Evolutionary conservation across 37 sponge, comb jelly and placozoan species (phyloP), one percentile per base, ranked within the genome.

Genomic region (Spongilla lacustris): DNA sequence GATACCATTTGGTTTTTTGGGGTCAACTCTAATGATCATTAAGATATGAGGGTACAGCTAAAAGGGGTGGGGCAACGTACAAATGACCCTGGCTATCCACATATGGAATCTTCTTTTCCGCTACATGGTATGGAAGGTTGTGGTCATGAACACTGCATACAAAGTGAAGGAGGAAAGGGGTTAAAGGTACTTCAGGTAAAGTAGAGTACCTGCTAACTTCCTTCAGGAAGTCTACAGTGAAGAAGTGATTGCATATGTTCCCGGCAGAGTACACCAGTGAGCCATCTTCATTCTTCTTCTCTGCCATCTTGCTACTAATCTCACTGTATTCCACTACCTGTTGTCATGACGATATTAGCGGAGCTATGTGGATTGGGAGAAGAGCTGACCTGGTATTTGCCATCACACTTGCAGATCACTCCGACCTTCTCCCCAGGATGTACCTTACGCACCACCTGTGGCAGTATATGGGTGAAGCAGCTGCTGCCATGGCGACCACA

Each of bases 281-380:
- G 22, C 99, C 99, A 73, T 98, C 93, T 27, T 67, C 26, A 34
- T 91, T 87, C 27, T 90, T 73, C 77, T 83, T 87, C 79, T 95
- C 84, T 10, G 99, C 97, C n/a, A 88, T 91, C 38, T 91, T 90
- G 32, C 70, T 21, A 29, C 92, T 87, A n/a, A 98, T 91, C 75
- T 98, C 99, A 78, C 99, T 98, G 86, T 98, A 98, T 86, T 98
- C 99, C 14, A 96, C 95, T 49, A 98, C 97, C 91, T 93, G 78
- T 68, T 41, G 24, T 33, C 85, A 72, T 80, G 32, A 84, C 81
- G 8, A 72, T n/a, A 72, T 33, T 25, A 32, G 71, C 5, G 71
- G 71, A 27, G 25, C 28, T 69, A 9, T 4, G 6, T 5, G 8
- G 35, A 31, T n/a, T 34, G 75, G 33, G 6, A 14, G 75, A 25